These are phyloP conservation scores for Crioceris asparagi DNA, from an alignment of 2,888 invertebrate species.

Conservation along the genomic window DNA sequence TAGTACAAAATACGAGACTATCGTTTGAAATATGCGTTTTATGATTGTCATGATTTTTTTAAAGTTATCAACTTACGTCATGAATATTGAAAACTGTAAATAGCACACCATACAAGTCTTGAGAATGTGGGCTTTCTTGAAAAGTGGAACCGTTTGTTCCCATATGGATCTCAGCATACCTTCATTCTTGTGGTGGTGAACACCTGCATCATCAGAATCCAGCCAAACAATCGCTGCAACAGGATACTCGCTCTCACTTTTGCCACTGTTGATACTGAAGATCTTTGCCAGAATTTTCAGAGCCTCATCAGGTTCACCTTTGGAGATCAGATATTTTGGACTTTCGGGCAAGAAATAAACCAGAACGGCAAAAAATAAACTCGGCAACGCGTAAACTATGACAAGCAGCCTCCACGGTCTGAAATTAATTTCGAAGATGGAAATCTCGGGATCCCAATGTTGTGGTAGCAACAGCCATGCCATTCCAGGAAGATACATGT, in stretches of 20 bases:
- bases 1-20: no score
- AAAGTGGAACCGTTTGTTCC: constrained; percentile 35
- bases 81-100: constrained; percentile 37
- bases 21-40: no score
- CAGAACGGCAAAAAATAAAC: constrained; percentile 27
- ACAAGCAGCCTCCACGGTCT: constrained; percentile 35
- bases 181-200: constrained; percentile 15
- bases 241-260: constrained; percentile 27
- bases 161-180: constrained; percentile 30
- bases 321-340: constrained; percentile 35
- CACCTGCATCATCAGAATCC: constrained; percentile 18
- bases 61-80: constrained; percentile 34
- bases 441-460: constrained; percentile 35
- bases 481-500: constrained; percentile 33
- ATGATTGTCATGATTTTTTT: no score
- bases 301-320: constrained; percentile 30
- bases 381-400: constrained; percentile 33
- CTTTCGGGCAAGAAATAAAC: constrained; percentile 35
- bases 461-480: constrained; percentile 35
- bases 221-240: constrained; percentile 30
- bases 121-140: constrained; percentile 26
- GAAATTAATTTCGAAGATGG: constrained; percentile 38
- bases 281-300: constrained; percentile 28
- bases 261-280: constrained; percentile 31
- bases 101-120: constrained; percentile 35